Conservation (phyloP, 1,140 invertebrate species). For the Drosophila setifemur region DNA sequence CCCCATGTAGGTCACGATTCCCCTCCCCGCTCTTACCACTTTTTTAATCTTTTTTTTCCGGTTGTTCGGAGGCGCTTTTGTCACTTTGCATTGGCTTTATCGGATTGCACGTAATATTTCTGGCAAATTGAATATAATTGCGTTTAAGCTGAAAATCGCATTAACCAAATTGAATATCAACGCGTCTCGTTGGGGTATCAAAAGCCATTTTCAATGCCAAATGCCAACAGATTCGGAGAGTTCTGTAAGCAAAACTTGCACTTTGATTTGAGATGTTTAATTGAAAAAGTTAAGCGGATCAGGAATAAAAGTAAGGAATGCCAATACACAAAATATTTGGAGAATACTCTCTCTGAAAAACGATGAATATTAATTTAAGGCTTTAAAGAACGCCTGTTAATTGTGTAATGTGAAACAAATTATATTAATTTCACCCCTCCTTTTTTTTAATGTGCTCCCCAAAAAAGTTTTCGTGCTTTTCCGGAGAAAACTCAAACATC, state of each 20-base stretch:
- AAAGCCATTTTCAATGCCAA: slow-evolving; percentile 59
- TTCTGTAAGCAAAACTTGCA: background rate
- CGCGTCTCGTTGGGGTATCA: slow-evolving; percentile 27
- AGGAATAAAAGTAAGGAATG: background rate
- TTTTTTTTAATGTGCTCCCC: too few relatives aligned
- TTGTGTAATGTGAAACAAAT: too few relatives aligned
- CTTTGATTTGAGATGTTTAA: slow-evolving; percentile 30
- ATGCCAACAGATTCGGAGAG: slow-evolving; percentile 25
- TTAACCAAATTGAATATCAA: slow-evolving; percentile 75
- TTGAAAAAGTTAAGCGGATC: slow-evolving; percentile 26
- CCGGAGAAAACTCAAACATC: too few relatives aligned
- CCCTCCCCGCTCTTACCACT: background rate
- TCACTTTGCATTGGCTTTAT: slow-evolving; percentile 72
- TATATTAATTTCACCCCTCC: too few relatives aligned
- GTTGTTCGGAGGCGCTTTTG: slow-evolving; percentile 32
- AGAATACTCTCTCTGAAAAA: too few relatives aligned
- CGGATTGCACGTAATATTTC: slow-evolving; percentile 72
- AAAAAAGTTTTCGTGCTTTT: too few relatives aligned
- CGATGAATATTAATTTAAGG: too few relatives aligned
- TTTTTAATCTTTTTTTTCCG: background rate
- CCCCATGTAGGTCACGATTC: slow-evolving; percentile 33
- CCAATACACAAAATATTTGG: too few relatives aligned
- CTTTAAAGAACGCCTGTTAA: too few relatives aligned
- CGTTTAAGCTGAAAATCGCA: slow-evolving; percentile 76
- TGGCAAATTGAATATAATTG: slow-evolving; percentile 79